Base-by-base conservation (phyloP, 2,113 vertebrate species). In the Ornithorhynchus anatinus region DNA sequence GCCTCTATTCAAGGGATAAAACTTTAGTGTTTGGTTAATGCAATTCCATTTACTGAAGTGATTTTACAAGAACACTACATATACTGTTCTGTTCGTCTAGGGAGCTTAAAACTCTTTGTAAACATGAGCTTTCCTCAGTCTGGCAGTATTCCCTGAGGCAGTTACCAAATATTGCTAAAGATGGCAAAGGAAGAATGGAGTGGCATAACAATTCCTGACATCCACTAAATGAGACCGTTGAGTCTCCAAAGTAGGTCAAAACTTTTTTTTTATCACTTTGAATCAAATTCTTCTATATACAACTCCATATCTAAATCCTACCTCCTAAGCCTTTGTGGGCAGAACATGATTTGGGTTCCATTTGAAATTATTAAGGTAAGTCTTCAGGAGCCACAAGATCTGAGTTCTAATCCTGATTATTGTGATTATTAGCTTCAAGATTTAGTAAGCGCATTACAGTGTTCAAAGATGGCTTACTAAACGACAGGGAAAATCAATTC, bases 131-230 rank as follows among this genome's bases (percentile, higher is more conserved):
- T 10, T 66, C 45, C 52, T 66, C 62, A 35, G 8, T 32, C 25
- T 32, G 56, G 17, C 3, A 54, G 3, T 12, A 25, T 15, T 5
- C 37, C 25, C 60, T 25, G 11, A 25, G 56, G 20, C 7, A 20
- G 22, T n/a, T 60, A 80, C n/a, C 31, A 35, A 67, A 62, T 80
- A 45, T 68, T 73, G 63, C 67, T 81, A 68, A 69, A 72, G 73
- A 70, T 77, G 69, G 47, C 17, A 48, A 43, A 22, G 52, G 48
- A 25, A 17, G 44, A n/a, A n/a, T n/a, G n/a, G n/a, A n/a, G n/a
- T n/a, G n/a, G n/a, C n/a, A n/a, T n/a, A n/a, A 37, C 47, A 75
- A 53, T 31, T 58, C 29, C 48, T 63, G 2, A 14, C 69, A 19
- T 61, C 72, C 48, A 12, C 47, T n/a, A 64, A 69, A 70, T 48